These are phyloP conservation scores for Rugalucina vietnamica DNA, from an alignment of 2,888 invertebrate genomes.

Conservation along the genomic window DNA sequence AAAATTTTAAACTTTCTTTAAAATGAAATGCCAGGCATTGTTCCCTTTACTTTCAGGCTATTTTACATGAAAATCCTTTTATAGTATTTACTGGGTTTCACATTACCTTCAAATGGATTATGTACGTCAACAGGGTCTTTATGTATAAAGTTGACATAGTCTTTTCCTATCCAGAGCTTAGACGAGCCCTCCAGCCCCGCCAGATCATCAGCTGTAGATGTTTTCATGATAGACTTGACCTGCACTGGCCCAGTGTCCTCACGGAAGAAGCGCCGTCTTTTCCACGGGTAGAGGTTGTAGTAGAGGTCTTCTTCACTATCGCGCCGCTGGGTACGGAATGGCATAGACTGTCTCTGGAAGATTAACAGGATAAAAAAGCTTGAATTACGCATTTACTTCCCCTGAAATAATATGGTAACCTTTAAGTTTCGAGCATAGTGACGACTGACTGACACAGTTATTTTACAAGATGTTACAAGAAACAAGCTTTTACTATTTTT, in stretches of 20 bases:
- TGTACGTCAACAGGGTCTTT: conserved; percentile 97
- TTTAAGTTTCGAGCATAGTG: no score
- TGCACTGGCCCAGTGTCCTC: conserved; percentile 39
- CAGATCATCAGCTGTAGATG: conserved; percentile 60
- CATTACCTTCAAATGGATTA: conserved; percentile 91
- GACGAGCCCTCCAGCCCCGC: conserved; percentile 88
- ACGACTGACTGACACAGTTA: no score
- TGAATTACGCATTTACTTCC: no score
- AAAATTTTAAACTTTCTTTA: no score
- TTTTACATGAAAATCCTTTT: no score
- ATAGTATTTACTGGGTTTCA: no score
- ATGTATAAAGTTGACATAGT: conserved; percentile 97
- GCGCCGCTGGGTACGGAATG: conserved; percentile 49
- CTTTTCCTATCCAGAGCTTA: conserved; percentile 97
- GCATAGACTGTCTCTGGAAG: conserved; percentile 46
- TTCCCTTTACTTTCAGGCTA: no score
- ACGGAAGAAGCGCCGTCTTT: conserved; percentile 34
- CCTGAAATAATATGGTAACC: no score
- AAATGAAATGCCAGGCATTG: no score
- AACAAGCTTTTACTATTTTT: no score
- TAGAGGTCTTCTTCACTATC: conserved; percentile 55
- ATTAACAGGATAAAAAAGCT: no score
- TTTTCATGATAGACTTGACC: conserved; percentile 59
- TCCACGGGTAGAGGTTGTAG: conserved; percentile 59
- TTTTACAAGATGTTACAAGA: no score